These are phyloP conservation scores for Hydriomena furcata DNA, from an alignment of 2,888 invertebrate genomes.

Conservation along the genomic window DNA sequence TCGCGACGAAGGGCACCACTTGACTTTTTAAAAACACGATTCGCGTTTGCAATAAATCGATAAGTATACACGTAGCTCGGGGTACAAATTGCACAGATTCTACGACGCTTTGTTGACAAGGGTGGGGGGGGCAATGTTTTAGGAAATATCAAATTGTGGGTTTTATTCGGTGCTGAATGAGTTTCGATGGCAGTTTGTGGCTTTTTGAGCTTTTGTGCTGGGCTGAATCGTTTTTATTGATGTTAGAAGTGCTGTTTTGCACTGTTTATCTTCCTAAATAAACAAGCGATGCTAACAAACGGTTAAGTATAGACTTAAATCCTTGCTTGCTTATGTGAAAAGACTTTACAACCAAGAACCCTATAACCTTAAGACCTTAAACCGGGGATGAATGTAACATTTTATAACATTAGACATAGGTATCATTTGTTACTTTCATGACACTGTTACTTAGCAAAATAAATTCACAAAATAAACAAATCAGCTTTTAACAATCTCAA, in stretches of 20 bases:
- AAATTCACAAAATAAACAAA: too few relatives aligned
- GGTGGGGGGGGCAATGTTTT: slow-evolving; percentile 65
- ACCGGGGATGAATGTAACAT: too few relatives aligned
- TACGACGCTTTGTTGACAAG: slow-evolving; percentile 68
- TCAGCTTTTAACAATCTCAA: too few relatives aligned
- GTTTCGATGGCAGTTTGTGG: slow-evolving; percentile 20
- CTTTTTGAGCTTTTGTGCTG: slow-evolving; percentile 4
- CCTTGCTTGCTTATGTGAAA: too few relatives aligned
- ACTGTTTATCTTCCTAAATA: slow-evolving; percentile 9
- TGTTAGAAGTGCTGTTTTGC: slow-evolving; percentile 3
- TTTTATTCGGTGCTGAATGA: slow-evolving; percentile 43
- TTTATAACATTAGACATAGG: too few relatives aligned
- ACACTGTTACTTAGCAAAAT: too few relatives aligned
- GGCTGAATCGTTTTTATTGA: slow-evolving; percentile 9
- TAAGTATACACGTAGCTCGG: slow-evolving; percentile 74
- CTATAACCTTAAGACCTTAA: too few relatives aligned
- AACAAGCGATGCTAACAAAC: too few relatives aligned
- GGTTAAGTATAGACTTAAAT: too few relatives aligned
- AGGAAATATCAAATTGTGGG: slow-evolving; percentile 66
- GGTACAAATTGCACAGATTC: slow-evolving; percentile 79
- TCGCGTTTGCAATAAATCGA: slow-evolving; percentile 78
- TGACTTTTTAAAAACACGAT: slow-evolving; percentile 69
- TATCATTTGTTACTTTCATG: too few relatives aligned
- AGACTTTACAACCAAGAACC: too few relatives aligned
- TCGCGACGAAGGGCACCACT: slow-evolving; percentile 31